A percentile compares a stretch with the other conserved stretches of the same genome.
Conservation (phyloP, 2,797 vertebrate species). For the Rhynchonycteris naso region DNA sequence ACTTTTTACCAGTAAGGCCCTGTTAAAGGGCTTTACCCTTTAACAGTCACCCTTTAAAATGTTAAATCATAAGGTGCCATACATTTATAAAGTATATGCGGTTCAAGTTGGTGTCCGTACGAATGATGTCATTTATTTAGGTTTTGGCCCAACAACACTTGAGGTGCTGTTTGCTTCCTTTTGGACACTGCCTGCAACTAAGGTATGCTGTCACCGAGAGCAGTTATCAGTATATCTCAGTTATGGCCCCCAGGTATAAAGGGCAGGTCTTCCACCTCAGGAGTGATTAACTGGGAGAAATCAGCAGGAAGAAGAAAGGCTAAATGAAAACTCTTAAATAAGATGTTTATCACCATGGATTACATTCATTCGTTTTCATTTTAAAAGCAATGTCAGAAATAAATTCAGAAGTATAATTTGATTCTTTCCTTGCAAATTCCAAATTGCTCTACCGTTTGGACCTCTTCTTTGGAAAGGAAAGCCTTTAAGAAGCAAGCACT, state of each 20-base stretch:
- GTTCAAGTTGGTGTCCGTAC: not conserved
- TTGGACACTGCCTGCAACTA: not conserved
- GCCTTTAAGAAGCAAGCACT: not conserved
- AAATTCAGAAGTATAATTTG: not conserved
- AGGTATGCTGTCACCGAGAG: not conserved
- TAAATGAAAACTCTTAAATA: not conserved
- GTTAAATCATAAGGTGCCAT: not conserved
- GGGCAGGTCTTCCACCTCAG: not conserved
- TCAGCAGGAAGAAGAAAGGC: not conserved
- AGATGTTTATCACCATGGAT: not conserved
- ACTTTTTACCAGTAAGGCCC: no score
- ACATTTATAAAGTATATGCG: not conserved
- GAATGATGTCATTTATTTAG: not conserved
- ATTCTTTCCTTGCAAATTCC: slow-evolving; percentile 18
- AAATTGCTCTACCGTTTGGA: not conserved
- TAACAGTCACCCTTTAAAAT: not conserved
- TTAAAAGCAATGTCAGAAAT: slow-evolving; percentile 42
- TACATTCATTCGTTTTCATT: not conserved
- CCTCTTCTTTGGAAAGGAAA: not conserved
- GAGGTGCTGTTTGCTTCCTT: not conserved
- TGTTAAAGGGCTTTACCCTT: not conserved
- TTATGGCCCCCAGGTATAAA: not conserved
- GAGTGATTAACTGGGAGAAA: not conserved
- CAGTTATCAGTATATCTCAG: no score
- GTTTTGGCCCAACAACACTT: not conserved